phyloP scores from a whole-genome alignment of 2,888 invertebrate species.

The Archips xylosteana region DNA sequence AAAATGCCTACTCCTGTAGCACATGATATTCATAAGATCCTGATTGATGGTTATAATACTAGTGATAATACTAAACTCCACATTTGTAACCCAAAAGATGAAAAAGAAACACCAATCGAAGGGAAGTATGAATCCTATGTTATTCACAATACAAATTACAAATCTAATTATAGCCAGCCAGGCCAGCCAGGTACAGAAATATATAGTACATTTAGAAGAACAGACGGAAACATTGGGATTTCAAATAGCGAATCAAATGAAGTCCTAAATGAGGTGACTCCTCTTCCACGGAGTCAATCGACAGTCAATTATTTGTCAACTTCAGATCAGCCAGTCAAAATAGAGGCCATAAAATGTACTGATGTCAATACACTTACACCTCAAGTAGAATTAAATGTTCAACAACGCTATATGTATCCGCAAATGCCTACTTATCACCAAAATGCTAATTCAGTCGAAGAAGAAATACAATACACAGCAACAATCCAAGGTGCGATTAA shows the following conservation, averaged over 20 bases:
- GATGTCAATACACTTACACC: background rate
- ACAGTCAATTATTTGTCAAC: background rate
- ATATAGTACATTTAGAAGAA: background rate
- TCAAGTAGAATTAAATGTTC: background rate
- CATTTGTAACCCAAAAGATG: background rate
- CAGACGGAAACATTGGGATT: background rate
- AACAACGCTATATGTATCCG: background rate
- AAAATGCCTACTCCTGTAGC: background rate
- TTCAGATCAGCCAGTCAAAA: background rate
- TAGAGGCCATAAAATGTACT: background rate
- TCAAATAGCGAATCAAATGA: background rate
- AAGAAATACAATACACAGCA: background rate
- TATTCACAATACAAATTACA: background rate
- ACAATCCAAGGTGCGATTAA: background rate
- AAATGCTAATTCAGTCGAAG: background rate
- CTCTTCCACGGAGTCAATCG: background rate
- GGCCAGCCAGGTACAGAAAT: background rate
- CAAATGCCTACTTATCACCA: background rate
- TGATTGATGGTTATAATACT: background rate
- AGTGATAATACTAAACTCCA: background rate
- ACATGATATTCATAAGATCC: background rate
- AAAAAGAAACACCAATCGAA: background rate
- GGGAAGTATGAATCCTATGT: background rate
- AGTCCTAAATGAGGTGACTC: background rate
- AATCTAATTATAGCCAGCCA: background rate